Conservation (phyloP, 2,113 vertebrate species). For the Pardalotus punctatus region DNA sequence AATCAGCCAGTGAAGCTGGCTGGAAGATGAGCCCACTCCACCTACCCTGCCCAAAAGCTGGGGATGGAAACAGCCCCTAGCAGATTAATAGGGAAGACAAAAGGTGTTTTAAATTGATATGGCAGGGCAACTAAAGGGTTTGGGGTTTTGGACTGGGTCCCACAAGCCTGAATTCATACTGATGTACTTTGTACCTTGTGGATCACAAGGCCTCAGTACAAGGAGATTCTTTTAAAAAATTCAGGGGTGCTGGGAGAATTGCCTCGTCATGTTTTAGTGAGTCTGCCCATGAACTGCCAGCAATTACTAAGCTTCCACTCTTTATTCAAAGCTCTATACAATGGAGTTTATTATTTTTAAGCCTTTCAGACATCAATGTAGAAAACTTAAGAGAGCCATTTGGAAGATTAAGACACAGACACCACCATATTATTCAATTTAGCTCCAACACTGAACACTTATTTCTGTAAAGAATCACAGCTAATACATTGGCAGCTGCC, state of each 20-base stretch:
- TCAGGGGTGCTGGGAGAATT: slow-evolving; percentile 1
- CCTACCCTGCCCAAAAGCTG: neutral
- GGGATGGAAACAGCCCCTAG: neutral
- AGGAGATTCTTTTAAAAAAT: neutral
- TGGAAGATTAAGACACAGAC: slow-evolving; percentile 44
- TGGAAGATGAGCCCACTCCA: neutral
- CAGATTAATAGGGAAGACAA: neutral
- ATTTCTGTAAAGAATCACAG: slow-evolving; percentile 12
- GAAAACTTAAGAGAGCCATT: slow-evolving; percentile 13
- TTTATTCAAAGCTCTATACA: slow-evolving; percentile 31
- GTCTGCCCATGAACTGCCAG: neutral
- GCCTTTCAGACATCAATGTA: slow-evolving; percentile 13
- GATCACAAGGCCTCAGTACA: neutral
- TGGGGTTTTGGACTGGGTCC: neutral
- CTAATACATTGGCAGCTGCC: neutral
- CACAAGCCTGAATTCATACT: neutral
- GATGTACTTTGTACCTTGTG: neutral
- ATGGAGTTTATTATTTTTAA: slow-evolving; percentile 59
- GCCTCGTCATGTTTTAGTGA: neutral
- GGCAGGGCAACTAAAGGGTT: neutral
- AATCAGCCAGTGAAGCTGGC: neutral
- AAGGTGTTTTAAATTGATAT: neutral
- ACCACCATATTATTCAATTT: slow-evolving; percentile 61
- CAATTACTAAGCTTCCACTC: slow-evolving; percentile 9
- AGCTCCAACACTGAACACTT: neutral